Conservation (phyloP, 2,113 vertebrate genomes). For the Pseudolaguvia tuberculata region DNA sequence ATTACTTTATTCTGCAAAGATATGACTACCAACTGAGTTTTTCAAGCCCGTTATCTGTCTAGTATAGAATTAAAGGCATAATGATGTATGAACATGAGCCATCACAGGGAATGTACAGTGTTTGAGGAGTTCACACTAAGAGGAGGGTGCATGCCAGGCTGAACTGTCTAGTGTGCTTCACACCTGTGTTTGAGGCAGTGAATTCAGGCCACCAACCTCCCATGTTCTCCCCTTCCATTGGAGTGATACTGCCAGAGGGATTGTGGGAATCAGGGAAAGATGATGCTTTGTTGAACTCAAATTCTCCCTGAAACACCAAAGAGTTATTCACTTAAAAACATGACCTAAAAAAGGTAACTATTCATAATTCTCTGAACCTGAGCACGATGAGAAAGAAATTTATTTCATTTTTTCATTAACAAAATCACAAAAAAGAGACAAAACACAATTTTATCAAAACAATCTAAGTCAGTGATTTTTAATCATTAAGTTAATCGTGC, state of each 20-base stretch:
- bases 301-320: conserved; percentile 70
- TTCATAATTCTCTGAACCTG: too few relatives aligned
- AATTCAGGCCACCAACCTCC: conserved; percentile 96
- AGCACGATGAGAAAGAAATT: too few relatives aligned
- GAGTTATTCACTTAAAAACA: background rate
- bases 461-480: background rate
- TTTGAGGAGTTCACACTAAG: background rate
- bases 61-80: background rate
- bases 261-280: conserved; percentile 68
- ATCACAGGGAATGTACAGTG: conserved; percentile 14
- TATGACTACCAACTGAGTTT: background rate
- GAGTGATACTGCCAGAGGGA: conserved; percentile 66
- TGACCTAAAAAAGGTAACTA: background rate
- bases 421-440: background rate
- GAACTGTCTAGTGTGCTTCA: conserved; percentile 77
- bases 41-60: background rate
- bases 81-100: conserved; percentile 12
- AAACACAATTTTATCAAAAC: background rate
- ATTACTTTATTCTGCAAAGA: too few relatives aligned
- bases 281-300: conserved; percentile 69
- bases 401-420: too few relatives aligned
- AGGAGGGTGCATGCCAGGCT: conserved; percentile 76
- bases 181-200: conserved; percentile 84
- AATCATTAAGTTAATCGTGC: background rate
- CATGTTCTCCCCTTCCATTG: conserved; percentile 86